A percentile compares a stretch with the other conserved stretches of the same genome.
Evolutionary conservation across 2,888 invertebrate genomes (phyloP).

Genomic region (Copidosoma aretas): DNA sequence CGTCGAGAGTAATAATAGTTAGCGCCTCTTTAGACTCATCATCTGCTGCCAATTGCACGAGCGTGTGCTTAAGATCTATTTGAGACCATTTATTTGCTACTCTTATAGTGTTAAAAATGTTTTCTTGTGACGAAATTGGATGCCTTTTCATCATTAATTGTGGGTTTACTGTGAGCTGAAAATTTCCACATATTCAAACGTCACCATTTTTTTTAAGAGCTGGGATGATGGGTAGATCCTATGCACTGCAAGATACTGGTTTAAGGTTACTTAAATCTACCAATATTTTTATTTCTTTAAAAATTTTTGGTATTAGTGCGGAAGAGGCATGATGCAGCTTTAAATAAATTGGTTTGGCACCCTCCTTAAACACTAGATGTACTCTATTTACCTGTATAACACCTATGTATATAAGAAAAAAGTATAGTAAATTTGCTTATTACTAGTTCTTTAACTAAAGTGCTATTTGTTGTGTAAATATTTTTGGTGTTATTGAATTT

Average conservation of each 20-base stretch:
- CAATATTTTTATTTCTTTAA: conserved; percentile 36
- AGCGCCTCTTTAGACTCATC: conserved; percentile 49
- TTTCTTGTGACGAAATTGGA: conserved; percentile 47
- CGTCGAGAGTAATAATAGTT: conserved; percentile 55
- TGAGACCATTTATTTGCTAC: conserved; percentile 48
- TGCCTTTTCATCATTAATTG: conserved; percentile 45
- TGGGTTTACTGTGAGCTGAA: conserved; percentile 49
- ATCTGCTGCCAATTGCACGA: conserved; percentile 54
- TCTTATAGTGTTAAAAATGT: conserved; percentile 46
- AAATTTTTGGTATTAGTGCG: not conserved
- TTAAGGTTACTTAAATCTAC: conserved; percentile 42
- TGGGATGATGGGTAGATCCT: conserved; percentile 52
- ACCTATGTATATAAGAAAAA: not conserved
- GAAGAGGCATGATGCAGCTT: conserved; percentile 20
- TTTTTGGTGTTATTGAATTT: not conserved
- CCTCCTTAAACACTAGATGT: not conserved
- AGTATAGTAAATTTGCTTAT: not conserved
- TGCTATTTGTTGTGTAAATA: not conserved
- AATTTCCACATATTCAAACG: conserved; percentile 45
- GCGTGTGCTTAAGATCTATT: conserved; percentile 47
- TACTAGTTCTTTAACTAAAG: not conserved
- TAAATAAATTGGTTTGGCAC: not conserved
- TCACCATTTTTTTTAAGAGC: conserved; percentile 44
- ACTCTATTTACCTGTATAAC: not conserved
- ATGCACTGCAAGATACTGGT: conserved; percentile 45